A percentile compares a stretch with the other conserved stretches of the same genome.
Conservation (phyloP, 1,140 invertebrate genomes). For the Drosophila insularis region DNA sequence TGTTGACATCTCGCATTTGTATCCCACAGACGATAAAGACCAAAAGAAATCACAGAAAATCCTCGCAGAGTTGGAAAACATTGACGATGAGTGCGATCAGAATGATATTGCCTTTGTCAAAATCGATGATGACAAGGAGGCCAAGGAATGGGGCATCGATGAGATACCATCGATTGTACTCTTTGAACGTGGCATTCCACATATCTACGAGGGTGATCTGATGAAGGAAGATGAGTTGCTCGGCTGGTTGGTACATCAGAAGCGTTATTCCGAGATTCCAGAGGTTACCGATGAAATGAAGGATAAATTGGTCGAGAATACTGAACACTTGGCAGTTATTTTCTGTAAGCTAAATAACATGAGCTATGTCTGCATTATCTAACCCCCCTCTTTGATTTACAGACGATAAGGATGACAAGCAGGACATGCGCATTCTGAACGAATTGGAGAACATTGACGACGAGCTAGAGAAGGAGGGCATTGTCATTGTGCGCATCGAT, state of each 20-base stretch:
- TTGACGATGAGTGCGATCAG: constrained; percentile 96
- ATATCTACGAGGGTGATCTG: constrained; percentile 95
- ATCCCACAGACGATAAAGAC: constrained; percentile 91
- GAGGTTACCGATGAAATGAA: constrained; percentile 97
- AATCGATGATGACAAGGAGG: constrained; percentile 93
- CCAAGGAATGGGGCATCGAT: constrained; percentile 94
- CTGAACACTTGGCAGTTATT: constrained; percentile 91
- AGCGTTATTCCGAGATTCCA: constrained; percentile 94
- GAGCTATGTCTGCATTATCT: no score
- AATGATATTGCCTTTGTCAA: constrained; percentile 97
- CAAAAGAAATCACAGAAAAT: constrained; percentile 95
- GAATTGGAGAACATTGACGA: constrained; percentile 97
- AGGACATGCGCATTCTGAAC: constrained; percentile 93
- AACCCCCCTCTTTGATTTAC: neutral
- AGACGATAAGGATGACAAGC: constrained; percentile 95
- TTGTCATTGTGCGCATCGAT: constrained; percentile 94
- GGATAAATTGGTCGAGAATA: constrained; percentile 92
- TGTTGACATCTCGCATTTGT: constrained; percentile 26
- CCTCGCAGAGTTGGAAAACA: constrained; percentile 93
- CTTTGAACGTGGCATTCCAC: constrained; percentile 94
- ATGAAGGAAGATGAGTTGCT: constrained; percentile 95
- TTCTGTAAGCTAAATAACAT: constrained; percentile 87
- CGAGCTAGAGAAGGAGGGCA: constrained; percentile 94
- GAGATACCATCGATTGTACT: constrained; percentile 90
- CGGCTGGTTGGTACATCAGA: constrained; percentile 94